Base-by-base conservation (phyloP, 2,888 invertebrate species). In the Heteromurus nitidus region DNA sequence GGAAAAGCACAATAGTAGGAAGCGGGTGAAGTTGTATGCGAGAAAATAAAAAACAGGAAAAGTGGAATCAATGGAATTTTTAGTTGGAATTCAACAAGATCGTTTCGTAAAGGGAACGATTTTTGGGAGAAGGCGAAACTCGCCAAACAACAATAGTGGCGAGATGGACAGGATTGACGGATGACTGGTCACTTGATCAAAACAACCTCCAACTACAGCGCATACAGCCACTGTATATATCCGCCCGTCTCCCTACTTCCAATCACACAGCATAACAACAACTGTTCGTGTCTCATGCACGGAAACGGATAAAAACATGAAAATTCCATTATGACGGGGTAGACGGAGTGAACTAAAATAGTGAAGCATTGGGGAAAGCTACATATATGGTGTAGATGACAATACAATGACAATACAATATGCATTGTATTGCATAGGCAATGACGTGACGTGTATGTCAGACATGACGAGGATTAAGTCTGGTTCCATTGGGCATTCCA, bases 131-230 rank as follows among this genome's bases (percentile, higher is more conserved):
- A 42, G 72, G 28, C 53, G 47, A 70, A 47, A 53, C 65, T 36
- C n/a, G 44, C 31, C 69, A 65, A 22, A 50, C 18, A 62, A 70
- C 70, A 70, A 64, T 69, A n/a, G n/a, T n/a, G 24, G 69, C 22
- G 13, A 64, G 70, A 79, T 64, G 65, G 73, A 73, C 80, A 73
- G 73, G 73, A 73, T 80, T 80, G 80, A 80, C 80, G 80, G 80
- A 80, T 80, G 80, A 80, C 73, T 80, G 80, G 80, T 67, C 73
- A 73, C 73, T 80, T 55, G 73, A 80, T 80, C 73, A 73, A 80
- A 80, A 60, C 55, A 53, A 64, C 69, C 31, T 11, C n/a, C 1
- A 47, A 13, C 28, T 18, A 24, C 55, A 50, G 24, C 31, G 28
- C 20, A 7, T 5, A n/a, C 3, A 18, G n/a, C 20, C 9, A 5